Evolutionary conservation across 2,797 vertebrate genomes (phyloP).

Genomic region (Agapornis canus): DNA sequence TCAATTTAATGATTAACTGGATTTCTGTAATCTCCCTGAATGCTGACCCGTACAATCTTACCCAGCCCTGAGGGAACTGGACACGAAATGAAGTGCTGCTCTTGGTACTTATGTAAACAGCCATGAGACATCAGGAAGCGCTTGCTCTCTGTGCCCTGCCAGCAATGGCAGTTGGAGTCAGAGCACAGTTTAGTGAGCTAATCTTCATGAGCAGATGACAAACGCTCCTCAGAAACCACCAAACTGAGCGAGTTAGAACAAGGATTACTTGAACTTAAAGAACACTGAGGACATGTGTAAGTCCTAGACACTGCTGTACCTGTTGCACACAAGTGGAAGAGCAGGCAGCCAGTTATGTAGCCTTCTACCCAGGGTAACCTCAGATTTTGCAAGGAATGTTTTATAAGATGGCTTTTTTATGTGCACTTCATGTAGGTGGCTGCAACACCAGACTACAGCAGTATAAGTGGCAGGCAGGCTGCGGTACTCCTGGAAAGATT

Average conservation of each 20-base stretch:
- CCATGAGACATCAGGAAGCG: background rate
- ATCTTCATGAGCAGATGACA: background rate
- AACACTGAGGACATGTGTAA: fast-evolving
- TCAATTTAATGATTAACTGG: background rate
- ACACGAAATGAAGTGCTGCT: background rate
- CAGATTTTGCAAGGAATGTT: background rate
- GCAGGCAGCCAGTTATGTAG: background rate
- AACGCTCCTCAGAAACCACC: background rate
- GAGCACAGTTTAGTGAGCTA: background rate
- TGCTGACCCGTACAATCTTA: background rate
- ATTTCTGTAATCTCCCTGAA: background rate
- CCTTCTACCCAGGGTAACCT: background rate
- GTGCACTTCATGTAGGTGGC: fast-evolving
- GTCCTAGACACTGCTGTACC: background rate
- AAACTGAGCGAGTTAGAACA: background rate
- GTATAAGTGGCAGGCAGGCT: background rate
- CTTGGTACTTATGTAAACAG: background rate
- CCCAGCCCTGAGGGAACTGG: background rate
- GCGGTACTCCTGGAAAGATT: background rate
- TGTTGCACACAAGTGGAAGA: background rate
- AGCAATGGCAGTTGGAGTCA: background rate
- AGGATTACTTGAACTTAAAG: background rate
- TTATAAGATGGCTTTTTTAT: background rate
- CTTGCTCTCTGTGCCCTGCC: background rate
- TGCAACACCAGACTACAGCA: background rate